Percentiles rank a stretch among this genome's conserved stretches.
Conservation (phyloP, 2,888 invertebrate species). For the Nesidiocoris tenuis region DNA sequence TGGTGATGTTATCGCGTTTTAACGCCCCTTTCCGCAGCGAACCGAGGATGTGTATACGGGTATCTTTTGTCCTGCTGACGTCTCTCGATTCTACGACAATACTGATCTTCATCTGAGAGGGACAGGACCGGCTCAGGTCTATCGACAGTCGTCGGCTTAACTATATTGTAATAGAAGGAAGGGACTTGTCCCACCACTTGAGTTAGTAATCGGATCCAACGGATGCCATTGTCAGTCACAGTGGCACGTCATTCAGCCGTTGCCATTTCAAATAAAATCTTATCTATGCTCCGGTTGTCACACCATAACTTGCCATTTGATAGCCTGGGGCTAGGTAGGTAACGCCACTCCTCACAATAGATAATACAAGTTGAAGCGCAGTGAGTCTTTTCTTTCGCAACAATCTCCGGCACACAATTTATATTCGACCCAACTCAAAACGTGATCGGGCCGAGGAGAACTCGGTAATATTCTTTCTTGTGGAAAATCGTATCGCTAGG, state of each 20-base stretch:
- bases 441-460: no score
- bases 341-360: no score
- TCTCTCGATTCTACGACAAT: slow-evolving; percentile 9
- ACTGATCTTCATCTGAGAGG: slow-evolving; percentile 18
- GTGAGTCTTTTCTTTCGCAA: no score
- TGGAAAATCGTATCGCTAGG: no score
- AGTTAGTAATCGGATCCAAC: slow-evolving; percentile 35
- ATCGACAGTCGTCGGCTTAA: slow-evolving; percentile 4
- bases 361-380: no score
- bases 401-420: no score
- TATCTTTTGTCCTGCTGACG: background rate
- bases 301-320: background rate
- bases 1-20: background rate
- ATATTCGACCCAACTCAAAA: no score
- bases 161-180: slow-evolving; percentile 37
- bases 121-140: background rate
- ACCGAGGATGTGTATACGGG: background rate
- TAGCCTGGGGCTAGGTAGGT: no score
- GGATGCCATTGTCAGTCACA: slow-evolving; percentile 21
- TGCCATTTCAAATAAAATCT: background rate
- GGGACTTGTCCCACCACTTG: slow-evolving; percentile 18
- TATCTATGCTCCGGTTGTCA: background rate
- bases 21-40: slow-evolving; percentile 1
- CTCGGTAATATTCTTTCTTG: no score
- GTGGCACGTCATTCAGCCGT: background rate